These are phyloP conservation scores for Drosophila erecta DNA, from an alignment of 1,140 invertebrate genomes.

Conservation along the genomic window DNA sequence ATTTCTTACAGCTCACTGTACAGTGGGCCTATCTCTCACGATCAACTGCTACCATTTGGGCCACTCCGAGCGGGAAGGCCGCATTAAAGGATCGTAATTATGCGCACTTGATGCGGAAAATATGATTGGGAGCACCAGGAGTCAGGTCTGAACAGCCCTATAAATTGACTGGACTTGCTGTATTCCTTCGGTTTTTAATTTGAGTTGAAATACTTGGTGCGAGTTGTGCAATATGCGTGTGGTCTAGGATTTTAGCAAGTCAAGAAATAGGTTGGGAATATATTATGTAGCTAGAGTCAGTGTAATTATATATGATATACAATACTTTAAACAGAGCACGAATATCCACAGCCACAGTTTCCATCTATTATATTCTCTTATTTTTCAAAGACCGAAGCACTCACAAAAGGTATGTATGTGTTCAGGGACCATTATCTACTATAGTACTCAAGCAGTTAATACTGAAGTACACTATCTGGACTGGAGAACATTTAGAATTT, in stretches of 20 bases:
- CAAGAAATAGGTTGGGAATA: neutral
- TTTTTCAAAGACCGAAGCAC: too few species aligned
- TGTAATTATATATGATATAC: neutral
- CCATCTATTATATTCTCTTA: too few species aligned
- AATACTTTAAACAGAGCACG: too few species aligned
- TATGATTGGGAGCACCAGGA: constrained; percentile 35
- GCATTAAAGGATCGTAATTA: constrained; percentile 69
- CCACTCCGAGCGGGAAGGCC: constrained; percentile 5
- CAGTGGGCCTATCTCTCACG: constrained; percentile 21
- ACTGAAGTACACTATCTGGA: too few species aligned
- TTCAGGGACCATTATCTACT: too few species aligned
- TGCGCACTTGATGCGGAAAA: constrained; percentile 62
- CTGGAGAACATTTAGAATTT: too few species aligned
- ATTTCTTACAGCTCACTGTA: constrained; percentile 77
- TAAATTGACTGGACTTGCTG: neutral
- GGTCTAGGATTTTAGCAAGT: constrained; percentile 24
- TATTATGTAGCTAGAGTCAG: too few species aligned
- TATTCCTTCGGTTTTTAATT: neutral
- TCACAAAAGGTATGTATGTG: too few species aligned
- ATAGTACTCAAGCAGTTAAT: too few species aligned
- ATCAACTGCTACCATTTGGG: constrained; percentile 36
- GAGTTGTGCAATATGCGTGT: constrained; percentile 66
- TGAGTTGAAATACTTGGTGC: neutral
- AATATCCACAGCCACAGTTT: too few species aligned
- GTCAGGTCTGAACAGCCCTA: constrained; percentile 17